Base-by-base conservation (phyloP, 2,888 invertebrate species). In the Pyrgus malvae region DNA sequence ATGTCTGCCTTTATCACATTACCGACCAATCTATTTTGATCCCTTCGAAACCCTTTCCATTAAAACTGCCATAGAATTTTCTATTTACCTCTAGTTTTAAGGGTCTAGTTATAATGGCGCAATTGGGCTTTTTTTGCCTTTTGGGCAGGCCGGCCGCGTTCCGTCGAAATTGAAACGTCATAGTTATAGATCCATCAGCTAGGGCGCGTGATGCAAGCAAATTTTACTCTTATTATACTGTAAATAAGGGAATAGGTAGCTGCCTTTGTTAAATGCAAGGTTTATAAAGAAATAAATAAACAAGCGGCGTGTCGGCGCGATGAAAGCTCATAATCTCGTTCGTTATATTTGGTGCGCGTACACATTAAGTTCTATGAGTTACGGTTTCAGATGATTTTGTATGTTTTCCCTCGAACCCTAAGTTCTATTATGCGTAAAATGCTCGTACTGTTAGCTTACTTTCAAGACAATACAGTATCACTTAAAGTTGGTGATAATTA, bases 101-200 rank as follows among this genome's bases (percentile, higher is more conserved):
- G 56, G 72, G 12, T 72, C 77, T 59, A 38, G 27, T 63, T 66
- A 65, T 0, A 42, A 29, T 72, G 69, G 75, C 70, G 75, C 68
- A 73, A 74, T 72, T 63, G 54, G 55, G 27, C 57, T 53, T 61
- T 73, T 72, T 68, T 66, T 67, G 23, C 65, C 48, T 62, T 60
- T 64, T 58, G 55, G 41, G 45, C 27, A 37, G 11, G 31, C 49
- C 58, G 72, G 66, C 61, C 71, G 73, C 66, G 72, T 74, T 78
- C 69, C 64, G 67, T 76, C 73, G 70, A 73, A 85, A 83, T 81
- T 82, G 82, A 84, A 78, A 73, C 82, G 80, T 84, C 85, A 86
- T 82, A 82, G 76, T 27, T 35, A 21, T 49, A 29, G 25, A 51
- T 37, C 11, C 1, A 6, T 45, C 45, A n/a, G 31, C 35, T 23